These are phyloP conservation scores for Oeneis ivallda DNA, from an alignment of 2,888 invertebrate genomes.

Conservation along the genomic window DNA sequence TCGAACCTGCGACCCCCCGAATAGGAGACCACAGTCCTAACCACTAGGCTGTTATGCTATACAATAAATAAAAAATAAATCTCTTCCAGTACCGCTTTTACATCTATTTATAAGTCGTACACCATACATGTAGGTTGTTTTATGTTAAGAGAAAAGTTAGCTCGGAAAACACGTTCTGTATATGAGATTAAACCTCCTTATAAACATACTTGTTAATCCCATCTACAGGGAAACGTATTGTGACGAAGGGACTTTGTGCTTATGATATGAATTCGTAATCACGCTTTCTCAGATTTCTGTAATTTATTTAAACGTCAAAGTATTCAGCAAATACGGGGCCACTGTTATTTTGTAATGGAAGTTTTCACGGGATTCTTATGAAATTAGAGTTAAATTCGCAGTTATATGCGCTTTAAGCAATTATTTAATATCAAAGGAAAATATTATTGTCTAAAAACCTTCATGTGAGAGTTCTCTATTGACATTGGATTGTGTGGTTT, in stretches of 20 bases:
- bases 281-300: neutral
- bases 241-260: slow-evolving; percentile 13
- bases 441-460: no score
- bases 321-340: no score
- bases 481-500: no score
- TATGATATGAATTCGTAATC: slow-evolving; percentile 5
- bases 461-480: no score
- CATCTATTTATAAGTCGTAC: slow-evolving; percentile 43
- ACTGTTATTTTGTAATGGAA: no score
- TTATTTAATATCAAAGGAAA: no score
- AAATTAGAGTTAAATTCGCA: no score
- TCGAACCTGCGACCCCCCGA: no score
- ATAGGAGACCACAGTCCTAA: no score
- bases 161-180: slow-evolving; percentile 41
- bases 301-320: neutral
- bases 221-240: slow-evolving; percentile 17
- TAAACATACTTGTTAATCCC: slow-evolving; percentile 30
- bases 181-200: slow-evolving; percentile 42
- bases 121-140: slow-evolving; percentile 57
- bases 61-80: neutral
- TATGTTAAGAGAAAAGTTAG: slow-evolving; percentile 54
- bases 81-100: slow-evolving; percentile 26
- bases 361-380: no score
- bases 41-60: neutral
- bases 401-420: no score